phyloP scores from a whole-genome alignment of 2,113 vertebrate species.

The Cettia cetti region DNA sequence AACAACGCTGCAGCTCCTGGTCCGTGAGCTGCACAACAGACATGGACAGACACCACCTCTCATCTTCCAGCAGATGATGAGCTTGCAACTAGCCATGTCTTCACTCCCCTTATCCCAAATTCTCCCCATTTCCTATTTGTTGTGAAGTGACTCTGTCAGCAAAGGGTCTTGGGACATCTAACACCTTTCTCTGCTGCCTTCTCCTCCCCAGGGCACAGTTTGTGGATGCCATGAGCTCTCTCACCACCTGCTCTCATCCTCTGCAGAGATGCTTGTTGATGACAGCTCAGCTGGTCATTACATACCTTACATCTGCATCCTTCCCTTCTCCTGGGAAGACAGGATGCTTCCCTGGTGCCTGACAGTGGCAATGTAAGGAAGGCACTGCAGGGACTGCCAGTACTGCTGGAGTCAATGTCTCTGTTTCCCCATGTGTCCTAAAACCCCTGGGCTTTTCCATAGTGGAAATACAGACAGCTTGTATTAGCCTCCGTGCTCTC shows the following conservation, averaged over 20 bases:
- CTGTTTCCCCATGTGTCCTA: background rate
- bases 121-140: background rate
- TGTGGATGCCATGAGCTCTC: background rate
- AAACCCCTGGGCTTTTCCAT: background rate
- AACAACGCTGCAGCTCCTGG: background rate
- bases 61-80: background rate
- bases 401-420: background rate
- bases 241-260: background rate
- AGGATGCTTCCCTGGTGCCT: background rate
- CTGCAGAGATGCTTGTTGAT: background rate
- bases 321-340: accelerated
- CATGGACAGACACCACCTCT: background rate
- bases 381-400: background rate
- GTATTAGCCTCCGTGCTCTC: background rate
- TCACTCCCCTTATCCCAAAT: background rate
- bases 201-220: background rate
- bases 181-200: background rate
- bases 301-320: accelerated
- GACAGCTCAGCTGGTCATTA: background rate
- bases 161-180: background rate
- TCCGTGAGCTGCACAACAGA: background rate
- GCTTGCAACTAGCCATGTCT: background rate
- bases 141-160: background rate
- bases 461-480: background rate
- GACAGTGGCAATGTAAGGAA: background rate